These are phyloP conservation scores for Loxodonta africana DNA, from an alignment of 2,113 vertebrate species.

Conservation along the genomic window DNA sequence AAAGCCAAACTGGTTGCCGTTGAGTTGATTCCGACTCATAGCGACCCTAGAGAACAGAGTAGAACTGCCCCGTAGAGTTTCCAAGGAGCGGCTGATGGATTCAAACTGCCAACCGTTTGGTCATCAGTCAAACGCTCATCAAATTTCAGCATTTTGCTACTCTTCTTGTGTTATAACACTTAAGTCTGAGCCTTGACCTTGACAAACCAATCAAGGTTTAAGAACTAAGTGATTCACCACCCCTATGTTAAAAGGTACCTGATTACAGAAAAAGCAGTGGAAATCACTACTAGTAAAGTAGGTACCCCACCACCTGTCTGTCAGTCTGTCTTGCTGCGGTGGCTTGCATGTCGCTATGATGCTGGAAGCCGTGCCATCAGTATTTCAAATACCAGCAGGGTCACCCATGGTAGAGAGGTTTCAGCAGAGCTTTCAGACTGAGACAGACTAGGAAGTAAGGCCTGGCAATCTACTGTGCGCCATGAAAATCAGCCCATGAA, in stretches of 20 bases:
- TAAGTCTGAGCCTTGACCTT: background rate
- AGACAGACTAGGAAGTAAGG: background rate
- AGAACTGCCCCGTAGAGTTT: no score
- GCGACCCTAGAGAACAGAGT: no score
- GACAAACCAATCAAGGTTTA: slow-evolving; percentile 50
- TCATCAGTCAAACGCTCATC: no score
- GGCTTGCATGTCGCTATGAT: background rate
- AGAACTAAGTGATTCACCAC: background rate
- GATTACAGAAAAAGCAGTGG: background rate
- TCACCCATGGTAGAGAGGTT: background rate
- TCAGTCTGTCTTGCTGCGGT: background rate
- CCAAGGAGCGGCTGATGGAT: no score
- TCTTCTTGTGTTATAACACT: background rate
- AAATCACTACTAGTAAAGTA: background rate
- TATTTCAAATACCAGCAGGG: background rate
- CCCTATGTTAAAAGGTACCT: background rate
- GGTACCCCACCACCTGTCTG: background rate
- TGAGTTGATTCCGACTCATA: no score
- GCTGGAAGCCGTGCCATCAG: background rate
- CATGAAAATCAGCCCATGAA: background rate
- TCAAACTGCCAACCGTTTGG: no score
- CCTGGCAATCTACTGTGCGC: background rate
- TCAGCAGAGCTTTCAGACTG: background rate
- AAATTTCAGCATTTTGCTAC: no score
- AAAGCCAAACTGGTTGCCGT: no score